Evolutionary conservation across 2,888 invertebrate genomes (phyloP), one percentile per base, ranked within the genome.

Genomic region (Euzetes globulus): DNA sequence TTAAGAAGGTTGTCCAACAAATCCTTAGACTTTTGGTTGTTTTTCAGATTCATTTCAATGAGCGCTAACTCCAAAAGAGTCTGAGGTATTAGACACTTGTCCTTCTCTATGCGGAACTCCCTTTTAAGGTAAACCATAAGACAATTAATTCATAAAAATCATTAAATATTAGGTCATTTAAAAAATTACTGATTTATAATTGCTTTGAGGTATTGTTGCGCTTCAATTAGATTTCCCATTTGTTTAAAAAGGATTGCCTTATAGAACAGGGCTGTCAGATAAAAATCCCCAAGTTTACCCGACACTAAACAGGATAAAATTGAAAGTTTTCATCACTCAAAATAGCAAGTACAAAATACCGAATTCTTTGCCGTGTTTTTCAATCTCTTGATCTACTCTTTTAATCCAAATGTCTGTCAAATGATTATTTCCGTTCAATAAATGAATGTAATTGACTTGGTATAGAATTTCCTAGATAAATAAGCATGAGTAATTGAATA

Each of bases 371-470:
- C 41, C 50, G 13, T 74, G 71, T 6, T 17, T 58, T 33, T 71
- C 71, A 33, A 74, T 71, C 25, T 74, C 74, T 2, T 74, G 47
- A n/a, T 74, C 71, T 4, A 74, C 71, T 33, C 50, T 27, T 22
- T n/a, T 17, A 27, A 71, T 27, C 74, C 74, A 74, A 19, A 29
- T 74, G 17, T 74, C 29, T 11, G 37, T 7, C 9, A 74, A 13
- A 2, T 7, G 19, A 4, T 55, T 27, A 55, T 74, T 71, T 7
- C 71, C 60, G 19, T 52, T 47, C 6, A 74, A 11, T 29, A 74
- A 25, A 55, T 68, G 52, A 55, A 74, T 60, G 37, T 74, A 74
- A 55, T 74, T 74, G 13, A 74, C 22, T 29, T 74, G 70, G 29
- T 74, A 74, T 29, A 74, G 27, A 25, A 71, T 50, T 71, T 74